Conservation (phyloP, 2,797 vertebrate species). For the Cryptoprocta ferox region DNA sequence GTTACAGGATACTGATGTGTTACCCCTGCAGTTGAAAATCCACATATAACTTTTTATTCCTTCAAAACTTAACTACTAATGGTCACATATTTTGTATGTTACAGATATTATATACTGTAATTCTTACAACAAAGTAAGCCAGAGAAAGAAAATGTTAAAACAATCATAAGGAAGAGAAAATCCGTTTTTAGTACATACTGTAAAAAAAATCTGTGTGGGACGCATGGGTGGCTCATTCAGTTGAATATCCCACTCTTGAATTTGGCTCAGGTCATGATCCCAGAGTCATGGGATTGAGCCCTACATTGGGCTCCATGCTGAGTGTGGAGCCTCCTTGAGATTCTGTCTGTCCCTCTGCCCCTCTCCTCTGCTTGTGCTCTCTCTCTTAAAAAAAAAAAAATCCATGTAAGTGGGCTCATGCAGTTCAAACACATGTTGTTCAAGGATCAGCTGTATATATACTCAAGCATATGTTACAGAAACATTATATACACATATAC, state of each 20-base stretch:
- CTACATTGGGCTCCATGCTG: no score
- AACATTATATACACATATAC: neutral
- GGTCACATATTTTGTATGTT: neutral
- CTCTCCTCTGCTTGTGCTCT: no score
- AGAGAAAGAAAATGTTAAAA: neutral
- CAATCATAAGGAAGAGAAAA: neutral
- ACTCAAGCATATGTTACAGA: neutral
- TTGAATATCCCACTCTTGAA: no score
- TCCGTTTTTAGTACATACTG: neutral
- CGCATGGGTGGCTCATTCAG: no score
- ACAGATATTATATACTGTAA: neutral
- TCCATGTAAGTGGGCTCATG: neutral
- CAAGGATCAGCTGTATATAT: neutral
- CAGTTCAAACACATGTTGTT: neutral
- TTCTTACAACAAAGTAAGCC: neutral
- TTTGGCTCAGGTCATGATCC: no score
- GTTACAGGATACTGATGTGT: neutral
- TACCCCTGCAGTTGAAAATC: neutral
- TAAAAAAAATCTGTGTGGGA: neutral
- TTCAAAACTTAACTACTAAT: neutral
- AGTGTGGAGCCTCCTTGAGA: no score
- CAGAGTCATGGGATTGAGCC: no score
- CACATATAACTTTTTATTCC: neutral
- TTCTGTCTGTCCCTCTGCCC: no score
- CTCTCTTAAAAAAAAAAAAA: neutral